Conservation (phyloP, 2,888 invertebrate genomes). For the Limnephilus marmoratus region DNA sequence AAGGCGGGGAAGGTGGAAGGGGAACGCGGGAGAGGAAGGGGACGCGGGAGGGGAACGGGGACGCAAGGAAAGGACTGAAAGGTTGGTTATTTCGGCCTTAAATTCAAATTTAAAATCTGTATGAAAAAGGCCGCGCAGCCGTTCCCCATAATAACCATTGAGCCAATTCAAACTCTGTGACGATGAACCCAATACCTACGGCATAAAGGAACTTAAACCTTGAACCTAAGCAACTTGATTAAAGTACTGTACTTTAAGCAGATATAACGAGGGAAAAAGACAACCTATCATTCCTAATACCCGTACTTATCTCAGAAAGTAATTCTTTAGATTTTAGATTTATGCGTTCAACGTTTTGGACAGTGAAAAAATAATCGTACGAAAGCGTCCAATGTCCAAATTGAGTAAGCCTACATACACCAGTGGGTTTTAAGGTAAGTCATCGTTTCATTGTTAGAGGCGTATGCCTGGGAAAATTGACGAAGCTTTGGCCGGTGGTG, state of each 20-base stretch:
- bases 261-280: background rate
- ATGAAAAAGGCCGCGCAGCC: too few species aligned
- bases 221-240: background rate
- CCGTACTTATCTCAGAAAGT: constrained; percentile 3
- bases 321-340: constrained; percentile 10
- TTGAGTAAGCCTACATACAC: background rate
- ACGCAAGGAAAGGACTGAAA: too few species aligned
- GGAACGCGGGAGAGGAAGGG: too few species aligned
- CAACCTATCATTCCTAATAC: background rate
- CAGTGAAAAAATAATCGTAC: background rate
- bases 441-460: background rate
- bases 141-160: background rate
- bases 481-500: too few species aligned
- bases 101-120: too few species aligned
- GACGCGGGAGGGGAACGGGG: too few species aligned
- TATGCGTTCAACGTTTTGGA: background rate
- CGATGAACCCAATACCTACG: background rate
- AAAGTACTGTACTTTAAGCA: background rate
- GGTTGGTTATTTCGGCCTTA: too few species aligned
- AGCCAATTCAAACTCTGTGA: background rate
- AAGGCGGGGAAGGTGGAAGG: too few species aligned
- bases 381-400: background rate
- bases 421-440: background rate
- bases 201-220: background rate
- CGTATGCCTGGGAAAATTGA: too few species aligned